Percentiles rank a stretch among this genome's conserved stretches.
These are phyloP conservation scores for Daphoenositta chrysoptera DNA, from an alignment of 2,113 vertebrate genomes.

Conservation along the genomic window DNA sequence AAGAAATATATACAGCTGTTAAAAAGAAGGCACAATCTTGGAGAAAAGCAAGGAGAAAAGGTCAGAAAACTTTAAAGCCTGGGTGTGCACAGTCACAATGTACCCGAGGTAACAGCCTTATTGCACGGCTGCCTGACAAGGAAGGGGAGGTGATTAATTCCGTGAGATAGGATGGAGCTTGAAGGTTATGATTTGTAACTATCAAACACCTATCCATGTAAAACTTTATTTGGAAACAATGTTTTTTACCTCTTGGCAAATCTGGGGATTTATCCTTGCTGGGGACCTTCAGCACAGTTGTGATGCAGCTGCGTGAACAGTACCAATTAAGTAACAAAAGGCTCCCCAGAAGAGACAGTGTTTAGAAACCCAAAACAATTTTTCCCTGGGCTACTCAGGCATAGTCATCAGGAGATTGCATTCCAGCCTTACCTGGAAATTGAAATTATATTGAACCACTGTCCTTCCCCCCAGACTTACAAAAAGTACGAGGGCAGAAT, in stretches of 20 bases:
- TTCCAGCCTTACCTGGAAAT: background rate
- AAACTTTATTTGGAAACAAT: background rate
- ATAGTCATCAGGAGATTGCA: background rate
- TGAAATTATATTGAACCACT: background rate
- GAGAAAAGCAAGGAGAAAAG: background rate
- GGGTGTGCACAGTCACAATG: background rate
- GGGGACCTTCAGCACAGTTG: background rate
- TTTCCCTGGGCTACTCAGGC: background rate
- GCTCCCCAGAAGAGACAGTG: background rate
- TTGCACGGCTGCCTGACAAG: background rate
- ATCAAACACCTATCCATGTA: background rate
- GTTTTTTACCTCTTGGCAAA: background rate
- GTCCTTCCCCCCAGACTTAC: background rate
- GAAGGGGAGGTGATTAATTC: background rate
- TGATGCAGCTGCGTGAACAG: background rate
- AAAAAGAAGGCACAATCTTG: background rate
- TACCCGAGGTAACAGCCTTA: background rate
- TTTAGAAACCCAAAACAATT: background rate
- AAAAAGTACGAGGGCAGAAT: background rate
- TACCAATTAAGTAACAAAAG: constrained; percentile 10
- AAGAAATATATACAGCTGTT: background rate
- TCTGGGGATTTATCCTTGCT: background rate
- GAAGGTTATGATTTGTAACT: constrained; percentile 8
- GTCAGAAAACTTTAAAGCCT: background rate
- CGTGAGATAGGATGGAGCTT: background rate